Conservation (phyloP, 2,888 invertebrate species). For the Teinopalpus imperialis region DNA sequence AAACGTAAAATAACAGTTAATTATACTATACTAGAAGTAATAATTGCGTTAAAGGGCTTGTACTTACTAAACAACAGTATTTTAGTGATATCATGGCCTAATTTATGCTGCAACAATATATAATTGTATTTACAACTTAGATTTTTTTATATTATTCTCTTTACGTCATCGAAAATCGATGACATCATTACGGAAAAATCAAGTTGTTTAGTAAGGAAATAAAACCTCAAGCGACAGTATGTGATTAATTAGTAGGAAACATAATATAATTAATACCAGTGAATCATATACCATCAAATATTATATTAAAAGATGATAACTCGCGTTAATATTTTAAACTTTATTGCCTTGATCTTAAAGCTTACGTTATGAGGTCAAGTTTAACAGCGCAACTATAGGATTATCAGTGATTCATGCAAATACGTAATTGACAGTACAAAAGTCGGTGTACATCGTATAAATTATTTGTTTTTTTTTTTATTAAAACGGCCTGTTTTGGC, state of each 20-base stretch:
- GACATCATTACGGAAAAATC: too few species aligned
- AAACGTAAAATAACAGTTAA: too few species aligned
- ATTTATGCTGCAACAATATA: too few species aligned
- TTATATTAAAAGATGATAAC: constrained; percentile 7
- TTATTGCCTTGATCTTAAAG: not conserved
- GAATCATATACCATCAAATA: constrained; percentile 3
- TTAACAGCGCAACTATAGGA: not conserved
- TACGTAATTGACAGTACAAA: not conserved
- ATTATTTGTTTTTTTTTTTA: not conserved
- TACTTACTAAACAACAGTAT: too few species aligned
- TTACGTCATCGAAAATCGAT: too few species aligned
- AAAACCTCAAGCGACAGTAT: too few species aligned
- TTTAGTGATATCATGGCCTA: too few species aligned
- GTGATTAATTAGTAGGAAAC: constrained; percentile 12
- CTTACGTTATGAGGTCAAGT: not conserved
- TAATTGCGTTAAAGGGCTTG: too few species aligned
- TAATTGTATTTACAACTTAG: too few species aligned
- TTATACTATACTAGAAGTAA: too few species aligned
- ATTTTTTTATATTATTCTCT: too few species aligned
- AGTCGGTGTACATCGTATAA: not conserved
- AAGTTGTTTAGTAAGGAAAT: too few species aligned
- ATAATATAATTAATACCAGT: not conserved
- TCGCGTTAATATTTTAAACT: constrained; percentile 4
- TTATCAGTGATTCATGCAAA: constrained; percentile 17
- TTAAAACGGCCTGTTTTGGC: not conserved